Evolutionary conservation across 2,113 vertebrate species (phyloP).

Genomic region (Lepus americanus): DNA sequence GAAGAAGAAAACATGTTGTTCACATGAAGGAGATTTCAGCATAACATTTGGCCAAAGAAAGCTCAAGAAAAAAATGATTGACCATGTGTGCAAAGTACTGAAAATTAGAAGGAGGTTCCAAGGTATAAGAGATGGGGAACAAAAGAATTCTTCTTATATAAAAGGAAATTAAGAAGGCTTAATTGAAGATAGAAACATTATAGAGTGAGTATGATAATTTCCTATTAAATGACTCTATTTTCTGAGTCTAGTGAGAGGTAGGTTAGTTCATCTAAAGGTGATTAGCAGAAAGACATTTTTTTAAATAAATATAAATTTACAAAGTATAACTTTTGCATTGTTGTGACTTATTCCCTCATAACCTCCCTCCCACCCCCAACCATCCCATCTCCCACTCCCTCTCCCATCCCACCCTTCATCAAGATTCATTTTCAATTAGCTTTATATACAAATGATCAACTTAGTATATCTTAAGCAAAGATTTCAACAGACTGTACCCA

Average conservation of each 20-base stretch:
- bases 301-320: no score
- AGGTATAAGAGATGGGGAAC: not conserved
- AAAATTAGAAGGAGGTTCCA: not conserved
- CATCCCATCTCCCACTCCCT: no score
- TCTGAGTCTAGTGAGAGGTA: not conserved
- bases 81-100: not conserved
- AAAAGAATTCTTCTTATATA: not conserved
- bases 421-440: no score
- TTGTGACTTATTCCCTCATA: no score
- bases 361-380: no score
- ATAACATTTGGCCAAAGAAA: not conserved
- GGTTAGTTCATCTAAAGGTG: no score
- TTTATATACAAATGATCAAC: no score
- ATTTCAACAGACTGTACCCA: no score
- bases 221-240: not conserved
- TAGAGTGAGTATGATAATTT: not conserved
- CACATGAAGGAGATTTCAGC: not conserved
- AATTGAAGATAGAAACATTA: not conserved
- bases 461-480: no score
- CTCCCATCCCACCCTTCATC: no score
- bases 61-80: not conserved
- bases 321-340: no score
- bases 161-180: not conserved
- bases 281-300: no score
- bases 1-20: not conserved